Base-by-base conservation (phyloP, 1,140 invertebrate species). In the Monochamus saltuarius region DNA sequence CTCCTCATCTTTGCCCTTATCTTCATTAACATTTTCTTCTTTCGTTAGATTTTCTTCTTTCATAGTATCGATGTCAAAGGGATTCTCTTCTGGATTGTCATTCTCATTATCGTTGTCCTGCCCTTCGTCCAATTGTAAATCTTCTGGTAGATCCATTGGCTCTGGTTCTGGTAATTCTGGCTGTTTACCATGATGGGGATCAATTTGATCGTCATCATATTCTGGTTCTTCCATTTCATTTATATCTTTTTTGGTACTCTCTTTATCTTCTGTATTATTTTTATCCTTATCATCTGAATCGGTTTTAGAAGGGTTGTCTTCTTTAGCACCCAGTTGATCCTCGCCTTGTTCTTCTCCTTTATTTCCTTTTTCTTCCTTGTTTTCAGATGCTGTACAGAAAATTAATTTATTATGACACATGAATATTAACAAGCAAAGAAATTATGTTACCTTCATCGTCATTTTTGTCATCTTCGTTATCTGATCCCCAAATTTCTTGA, bases 401-500 rank as follows among this genome's bases (percentile, higher is more conserved):
- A 10, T 11, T 42, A 3, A 42, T 42, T 13, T 11, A 42, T 42
- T 16, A 42, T 16, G n/a, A 0, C 7, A 42, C 0, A 13, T 42
- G 39, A 42, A 13, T 6, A 42, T 11, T 8, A 10, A 42, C 11
- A 11, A 13, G 11, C n/a, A 42, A 42, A 42, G 6, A 42, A 42
- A 8, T 8, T 42, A 42, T 6, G 11, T 29, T 42, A 54, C 83
- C 82, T 61, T 90, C 83, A 60, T 87, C 85, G 58, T 89, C 83
- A 53, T 85, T 84, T 67, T 89, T 88, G 19, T 85, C 86, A 65
- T 91, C 87, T 65, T 92, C 87, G 56, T 87, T 84, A 67, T 93
- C 91, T 19, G 89, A 87, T 13, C 91, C 93, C 94, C 94, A 98
- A 70, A 97, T 88, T 83, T 95, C 85, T 67, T 89, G 82, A 70